A percentile compares a stretch with the other conserved stretches of the same genome.
These are phyloP conservation scores for Apus apus DNA, from an alignment of 2,113 vertebrate species.

Conservation along the genomic window DNA sequence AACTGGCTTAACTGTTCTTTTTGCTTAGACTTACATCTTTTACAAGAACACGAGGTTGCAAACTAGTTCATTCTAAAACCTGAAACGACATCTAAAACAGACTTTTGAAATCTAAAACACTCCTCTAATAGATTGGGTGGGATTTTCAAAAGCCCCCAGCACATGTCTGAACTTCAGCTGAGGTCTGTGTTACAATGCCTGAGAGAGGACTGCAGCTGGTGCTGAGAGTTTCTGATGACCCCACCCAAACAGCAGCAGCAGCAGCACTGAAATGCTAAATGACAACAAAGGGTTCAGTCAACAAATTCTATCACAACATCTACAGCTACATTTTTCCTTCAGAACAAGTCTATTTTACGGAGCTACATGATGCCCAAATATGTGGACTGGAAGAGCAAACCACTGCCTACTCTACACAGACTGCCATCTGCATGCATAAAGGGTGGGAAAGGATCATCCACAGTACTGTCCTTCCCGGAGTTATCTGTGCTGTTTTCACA, in stretches of 20 bases:
- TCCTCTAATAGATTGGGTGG: neutral
- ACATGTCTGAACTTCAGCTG: neutral
- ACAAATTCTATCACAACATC: neutral
- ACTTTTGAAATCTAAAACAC: conserved; percentile 17
- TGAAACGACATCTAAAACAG: conserved; percentile 9
- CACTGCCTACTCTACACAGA: conserved; percentile 26
- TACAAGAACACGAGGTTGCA: neutral
- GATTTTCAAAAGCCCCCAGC: conserved; percentile 30
- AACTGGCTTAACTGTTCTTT: neutral
- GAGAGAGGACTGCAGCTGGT: conserved; percentile 30
- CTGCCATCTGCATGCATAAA: conserved; percentile 49
- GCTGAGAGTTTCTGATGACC: conserved; percentile 10
- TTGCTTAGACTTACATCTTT: neutral
- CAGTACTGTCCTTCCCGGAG: neutral
- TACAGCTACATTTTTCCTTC: conserved; percentile 38
- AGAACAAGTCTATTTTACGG: neutral
- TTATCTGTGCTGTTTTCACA: neutral
- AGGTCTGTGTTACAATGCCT: conserved; percentile 34
- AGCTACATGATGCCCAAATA: neutral
- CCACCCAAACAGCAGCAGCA: conserved; percentile 49
- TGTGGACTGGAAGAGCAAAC: neutral
- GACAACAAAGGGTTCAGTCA: conserved; percentile 19
- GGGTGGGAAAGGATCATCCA: neutral
- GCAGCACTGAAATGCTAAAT: conserved; percentile 50
- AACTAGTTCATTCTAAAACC: conserved; percentile 29